phyloP scores from a whole-genome alignment of 2,888 invertebrate species.

The Lissonota sp. region DNA sequence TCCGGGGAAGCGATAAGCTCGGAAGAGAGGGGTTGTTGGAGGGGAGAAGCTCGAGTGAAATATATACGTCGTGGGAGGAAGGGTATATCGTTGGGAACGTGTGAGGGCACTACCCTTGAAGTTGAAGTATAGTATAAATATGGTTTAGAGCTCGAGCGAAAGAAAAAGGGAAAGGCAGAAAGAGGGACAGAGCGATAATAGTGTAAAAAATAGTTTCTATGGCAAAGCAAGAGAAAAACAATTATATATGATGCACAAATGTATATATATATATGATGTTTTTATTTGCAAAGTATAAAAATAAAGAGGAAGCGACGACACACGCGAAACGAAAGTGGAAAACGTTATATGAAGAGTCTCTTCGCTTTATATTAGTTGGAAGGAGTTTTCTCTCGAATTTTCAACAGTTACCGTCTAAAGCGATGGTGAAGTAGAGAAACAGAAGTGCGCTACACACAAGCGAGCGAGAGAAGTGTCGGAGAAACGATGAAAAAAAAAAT shows the following conservation, averaged over 20 bases:
- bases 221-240: conserved; percentile 12
- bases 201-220: conserved; percentile 18
- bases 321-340: conserved; percentile 17
- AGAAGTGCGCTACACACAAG: conserved; percentile 25
- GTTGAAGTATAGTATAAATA: conserved; percentile 28
- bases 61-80: conserved; percentile 31
- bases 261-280: conserved; percentile 1
- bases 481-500: conserved; percentile 39
- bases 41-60: conserved; percentile 21
- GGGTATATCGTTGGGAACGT: conserved; percentile 11
- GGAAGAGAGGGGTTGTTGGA: conserved; percentile 43
- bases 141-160: not conserved
- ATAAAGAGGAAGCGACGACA: conserved; percentile 20
- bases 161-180: not conserved
- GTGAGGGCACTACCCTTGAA: conserved; percentile 50
- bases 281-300: not conserved
- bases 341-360: conserved; percentile 12
- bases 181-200: not conserved
- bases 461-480: conserved; percentile 47
- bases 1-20: conserved; percentile 64
- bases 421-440: not conserved
- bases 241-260: conserved; percentile 12
- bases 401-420: conserved; percentile 38
- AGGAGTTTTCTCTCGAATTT: conserved; percentile 45
- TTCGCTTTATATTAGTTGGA: conserved; percentile 50